Percentiles rank a stretch among this genome's conserved stretches.
phyloP scores from a whole-genome alignment of 2,888 invertebrate species.

The Pollenia griseotomentosa region DNA sequence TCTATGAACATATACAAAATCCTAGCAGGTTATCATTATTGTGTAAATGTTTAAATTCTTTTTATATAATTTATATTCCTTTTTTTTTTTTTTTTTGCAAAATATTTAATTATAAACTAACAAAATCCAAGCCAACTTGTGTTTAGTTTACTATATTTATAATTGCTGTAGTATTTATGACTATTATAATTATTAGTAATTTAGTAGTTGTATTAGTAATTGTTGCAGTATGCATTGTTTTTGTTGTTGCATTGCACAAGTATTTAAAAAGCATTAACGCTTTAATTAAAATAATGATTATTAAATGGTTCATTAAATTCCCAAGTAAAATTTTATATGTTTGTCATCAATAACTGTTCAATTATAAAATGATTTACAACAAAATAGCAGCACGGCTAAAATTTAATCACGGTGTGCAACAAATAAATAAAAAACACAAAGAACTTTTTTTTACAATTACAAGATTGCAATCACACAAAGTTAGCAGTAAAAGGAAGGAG shows the following conservation, averaged over 20 bases:
- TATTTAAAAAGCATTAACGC: slow-evolving; percentile 60
- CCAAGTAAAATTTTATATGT: slow-evolving; percentile 64
- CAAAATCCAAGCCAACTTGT: neutral
- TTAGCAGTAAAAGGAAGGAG: too few relatives aligned
- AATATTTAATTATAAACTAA: slow-evolving; percentile 30
- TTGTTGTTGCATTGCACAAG: slow-evolving; percentile 26
- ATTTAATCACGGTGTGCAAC: slow-evolving; percentile 39
- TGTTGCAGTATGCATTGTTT: slow-evolving; percentile 28
- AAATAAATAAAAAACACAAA: slow-evolving; percentile 1
- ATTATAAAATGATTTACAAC: slow-evolving; percentile 69
- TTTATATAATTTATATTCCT: neutral
- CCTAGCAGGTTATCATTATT: slow-evolving; percentile 16
- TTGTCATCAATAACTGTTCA: slow-evolving; percentile 67
- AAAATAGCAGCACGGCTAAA: slow-evolving; percentile 14
- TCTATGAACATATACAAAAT: neutral
- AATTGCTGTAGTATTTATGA: slow-evolving; percentile 3
- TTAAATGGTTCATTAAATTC: slow-evolving; percentile 70
- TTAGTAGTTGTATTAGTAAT: neutral
- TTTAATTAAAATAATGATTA: slow-evolving; percentile 70
- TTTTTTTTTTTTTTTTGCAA: neutral
- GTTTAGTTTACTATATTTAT: neutral
- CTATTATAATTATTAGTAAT: slow-evolving; percentile 38
- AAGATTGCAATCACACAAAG: too few relatives aligned
- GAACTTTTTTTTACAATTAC: neutral
- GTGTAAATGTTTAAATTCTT: neutral